A percentile compares a stretch with the other conserved stretches of the same genome.
Conservation (phyloP, 1,140 invertebrate genomes). For the Odontomachus brunneus region DNA sequence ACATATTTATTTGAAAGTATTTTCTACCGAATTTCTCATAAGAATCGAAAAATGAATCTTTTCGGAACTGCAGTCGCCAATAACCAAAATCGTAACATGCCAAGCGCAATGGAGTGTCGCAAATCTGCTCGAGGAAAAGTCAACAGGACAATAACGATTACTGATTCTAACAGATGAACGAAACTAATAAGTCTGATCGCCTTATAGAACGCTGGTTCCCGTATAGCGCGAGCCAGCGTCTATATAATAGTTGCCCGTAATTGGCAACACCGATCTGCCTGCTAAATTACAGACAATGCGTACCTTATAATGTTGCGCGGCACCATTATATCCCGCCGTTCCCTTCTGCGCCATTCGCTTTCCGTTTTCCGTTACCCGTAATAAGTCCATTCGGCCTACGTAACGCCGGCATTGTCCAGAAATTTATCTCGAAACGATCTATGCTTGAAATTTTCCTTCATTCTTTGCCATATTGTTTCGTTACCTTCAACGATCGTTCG, state of each 20-base stretch:
- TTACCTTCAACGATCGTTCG: slow-evolving; percentile 46
- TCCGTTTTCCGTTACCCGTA: slow-evolving; percentile 57
- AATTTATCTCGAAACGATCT: slow-evolving; percentile 67
- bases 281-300: slow-evolving; percentile 77
- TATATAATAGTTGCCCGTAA: slow-evolving; percentile 71
- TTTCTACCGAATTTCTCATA: too few relatives aligned
- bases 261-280: slow-evolving; percentile 70
- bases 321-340: slow-evolving; percentile 63
- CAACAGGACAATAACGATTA: slow-evolving; percentile 64
- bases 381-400: slow-evolving; percentile 47
- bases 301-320: slow-evolving; percentile 65
- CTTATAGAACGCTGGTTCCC: slow-evolving; percentile 56
- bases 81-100: too few relatives aligned
- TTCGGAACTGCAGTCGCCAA: too few relatives aligned
- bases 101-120: too few relatives aligned
- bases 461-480: slow-evolving; percentile 62
- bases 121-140: slow-evolving; percentile 12
- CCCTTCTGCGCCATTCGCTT: slow-evolving; percentile 65
- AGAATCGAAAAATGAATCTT: too few relatives aligned
- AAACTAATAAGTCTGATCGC: slow-evolving; percentile 53
- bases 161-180: slow-evolving; percentile 31
- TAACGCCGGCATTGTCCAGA: slow-evolving; percentile 60
- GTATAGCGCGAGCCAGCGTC: slow-evolving; percentile 18
- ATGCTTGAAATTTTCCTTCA: slow-evolving; percentile 63
- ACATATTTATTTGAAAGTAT: too few relatives aligned